A percentile compares a stretch with the other conserved stretches of the same genome.
These are phyloP conservation scores for Pristiophorus japonicus DNA, from an alignment of 2,113 vertebrate species.

Conservation along the genomic window DNA sequence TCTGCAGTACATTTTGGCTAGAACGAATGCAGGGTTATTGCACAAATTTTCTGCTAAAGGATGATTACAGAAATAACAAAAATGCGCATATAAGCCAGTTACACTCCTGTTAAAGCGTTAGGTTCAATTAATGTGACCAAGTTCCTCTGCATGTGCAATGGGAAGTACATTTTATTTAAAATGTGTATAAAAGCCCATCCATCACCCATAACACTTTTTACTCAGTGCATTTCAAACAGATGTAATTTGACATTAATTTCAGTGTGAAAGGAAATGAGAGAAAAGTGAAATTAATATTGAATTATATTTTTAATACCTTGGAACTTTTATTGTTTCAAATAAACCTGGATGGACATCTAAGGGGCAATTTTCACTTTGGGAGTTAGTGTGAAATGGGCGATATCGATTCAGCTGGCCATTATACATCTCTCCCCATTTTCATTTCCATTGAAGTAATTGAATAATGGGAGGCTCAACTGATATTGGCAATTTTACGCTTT, in stretches of 20 bases:
- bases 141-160: neutral
- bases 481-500: neutral
- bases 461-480: neutral
- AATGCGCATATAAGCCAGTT: neutral
- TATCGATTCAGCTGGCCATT: neutral
- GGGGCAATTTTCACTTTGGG: neutral
- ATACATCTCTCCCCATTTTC: neutral
- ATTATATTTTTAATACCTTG: neutral
- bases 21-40: neutral
- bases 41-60: neutral
- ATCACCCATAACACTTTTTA: neutral
- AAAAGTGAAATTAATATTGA: constrained; percentile 22
- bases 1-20: neutral
- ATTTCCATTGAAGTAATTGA: neutral
- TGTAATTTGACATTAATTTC: neutral
- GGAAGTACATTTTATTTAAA: neutral
- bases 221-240: neutral
- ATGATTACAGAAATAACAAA: neutral
- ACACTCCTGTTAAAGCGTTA: neutral
- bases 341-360: neutral
- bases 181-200: neutral
- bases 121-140: neutral
- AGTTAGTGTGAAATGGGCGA: neutral
- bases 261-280: neutral
- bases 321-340: neutral